Conservation (phyloP, 37 sponge, comb jelly and placozoan species). For the Dysidea cf. avara region DNA sequence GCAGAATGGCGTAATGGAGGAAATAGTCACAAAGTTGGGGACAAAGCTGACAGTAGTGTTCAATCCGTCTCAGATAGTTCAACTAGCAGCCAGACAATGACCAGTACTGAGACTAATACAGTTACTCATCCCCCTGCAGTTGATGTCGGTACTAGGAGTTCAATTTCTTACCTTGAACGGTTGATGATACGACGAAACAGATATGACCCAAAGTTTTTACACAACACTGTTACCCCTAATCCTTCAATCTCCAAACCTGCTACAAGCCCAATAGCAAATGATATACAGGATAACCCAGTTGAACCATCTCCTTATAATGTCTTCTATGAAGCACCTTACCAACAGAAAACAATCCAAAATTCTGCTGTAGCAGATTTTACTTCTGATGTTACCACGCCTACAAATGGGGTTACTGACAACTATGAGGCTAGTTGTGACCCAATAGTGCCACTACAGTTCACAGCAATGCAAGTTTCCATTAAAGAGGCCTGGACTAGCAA, state of each 20-base stretch:
- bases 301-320: conserved; percentile 58
- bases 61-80: background rate
- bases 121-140: no score
- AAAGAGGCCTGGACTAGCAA: no score
- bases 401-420: no score
- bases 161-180: conserved; percentile 59
- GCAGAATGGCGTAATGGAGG: conserved; percentile 59
- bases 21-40: background rate
- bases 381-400: no score
- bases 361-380: no score
- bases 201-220: conserved; percentile 11
- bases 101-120: background rate
- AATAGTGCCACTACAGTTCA: no score
- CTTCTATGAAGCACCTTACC: conserved; percentile 24
- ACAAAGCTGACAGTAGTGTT: background rate
- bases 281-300: background rate
- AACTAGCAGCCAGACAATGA: background rate
- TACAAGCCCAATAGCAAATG: background rate
- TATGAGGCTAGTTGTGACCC: no score
- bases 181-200: conserved; percentile 40
- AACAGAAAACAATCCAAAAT: no score
- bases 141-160: conserved; percentile 1
- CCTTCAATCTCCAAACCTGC: no score
- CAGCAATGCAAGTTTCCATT: no score
- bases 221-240: background rate